Percentiles rank a stretch among this genome's conserved stretches.
Conservation (phyloP, 2,888 invertebrate species). For the Pachydiplax longipennis region DNA sequence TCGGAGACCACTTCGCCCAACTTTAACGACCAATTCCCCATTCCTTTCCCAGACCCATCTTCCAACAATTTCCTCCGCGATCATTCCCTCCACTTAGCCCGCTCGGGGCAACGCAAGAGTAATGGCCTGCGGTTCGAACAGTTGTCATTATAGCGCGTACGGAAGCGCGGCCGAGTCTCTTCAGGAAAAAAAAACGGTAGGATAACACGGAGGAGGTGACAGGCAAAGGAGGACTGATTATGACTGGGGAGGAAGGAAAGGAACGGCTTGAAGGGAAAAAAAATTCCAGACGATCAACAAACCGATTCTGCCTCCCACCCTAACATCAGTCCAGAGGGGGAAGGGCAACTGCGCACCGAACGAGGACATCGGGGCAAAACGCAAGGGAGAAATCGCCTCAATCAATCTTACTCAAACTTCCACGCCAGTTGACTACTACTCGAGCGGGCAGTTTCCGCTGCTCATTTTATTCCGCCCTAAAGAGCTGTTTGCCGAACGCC, state of each 20-base stretch:
- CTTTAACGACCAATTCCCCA: not conserved
- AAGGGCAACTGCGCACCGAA: conserved; percentile 38
- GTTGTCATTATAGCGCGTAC: conserved; percentile 48
- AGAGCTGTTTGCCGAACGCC: conserved; percentile 20
- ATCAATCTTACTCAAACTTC: conserved; percentile 9
- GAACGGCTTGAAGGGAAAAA: not conserved
- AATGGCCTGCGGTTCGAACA: conserved; percentile 29
- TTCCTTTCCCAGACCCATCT: not conserved
- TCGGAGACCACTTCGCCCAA: not conserved
- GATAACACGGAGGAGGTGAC: not conserved
- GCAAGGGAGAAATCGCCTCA: not conserved
- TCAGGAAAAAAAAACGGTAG: not conserved
- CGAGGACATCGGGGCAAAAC: not conserved
- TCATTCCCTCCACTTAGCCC: not conserved
- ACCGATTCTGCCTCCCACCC: conserved; percentile 32
- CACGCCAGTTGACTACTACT: not conserved
- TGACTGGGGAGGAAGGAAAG: too few species aligned
- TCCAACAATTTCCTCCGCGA: not conserved
- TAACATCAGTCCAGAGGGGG: conserved; percentile 10
- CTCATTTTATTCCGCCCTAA: conserved; percentile 3
- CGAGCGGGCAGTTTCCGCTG: conserved; percentile 9
- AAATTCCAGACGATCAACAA: conserved; percentile 45
- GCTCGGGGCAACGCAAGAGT: not conserved
- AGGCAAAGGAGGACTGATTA: not conserved
- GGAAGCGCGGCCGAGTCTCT: not conserved